These are phyloP conservation scores for Drosophila setosimentum DNA, from an alignment of 2,888 invertebrate genomes.

Conservation along the genomic window DNA sequence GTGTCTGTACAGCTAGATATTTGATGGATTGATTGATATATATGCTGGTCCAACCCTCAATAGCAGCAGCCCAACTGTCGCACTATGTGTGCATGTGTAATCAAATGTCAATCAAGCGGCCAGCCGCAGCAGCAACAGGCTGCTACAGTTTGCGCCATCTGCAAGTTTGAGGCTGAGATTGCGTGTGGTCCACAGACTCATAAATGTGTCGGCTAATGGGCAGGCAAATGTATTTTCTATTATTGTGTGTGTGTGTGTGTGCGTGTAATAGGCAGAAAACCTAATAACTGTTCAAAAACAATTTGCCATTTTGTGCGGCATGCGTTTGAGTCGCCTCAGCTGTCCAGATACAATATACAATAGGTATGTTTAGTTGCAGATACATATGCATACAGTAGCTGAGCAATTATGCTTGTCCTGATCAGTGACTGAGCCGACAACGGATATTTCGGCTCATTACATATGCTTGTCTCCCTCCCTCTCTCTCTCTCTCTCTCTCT, in stretches of 20 bases:
- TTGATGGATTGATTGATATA: constrained; percentile 67
- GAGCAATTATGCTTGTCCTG: constrained; percentile 16
- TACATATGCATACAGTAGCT: constrained; percentile 4
- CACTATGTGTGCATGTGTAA: constrained; percentile 2
- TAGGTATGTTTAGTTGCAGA: background rate
- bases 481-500: background rate
- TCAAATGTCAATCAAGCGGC: constrained; percentile 15
- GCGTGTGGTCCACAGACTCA: constrained; percentile 40
- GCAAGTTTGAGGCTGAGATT: constrained; percentile 12
- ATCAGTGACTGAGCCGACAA: constrained; percentile 17
- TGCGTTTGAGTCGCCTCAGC: constrained; percentile 9
- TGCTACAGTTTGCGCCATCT: constrained; percentile 43
- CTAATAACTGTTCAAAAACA: constrained; percentile 67
- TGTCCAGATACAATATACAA: background rate
- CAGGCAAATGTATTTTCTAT: constrained; percentile 29
- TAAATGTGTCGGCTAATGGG: constrained; percentile 49
- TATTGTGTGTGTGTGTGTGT: constrained; percentile 5
- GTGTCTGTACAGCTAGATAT: constrained; percentile 27
- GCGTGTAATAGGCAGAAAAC: constrained; percentile 39
- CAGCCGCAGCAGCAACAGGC: constrained; percentile 44
- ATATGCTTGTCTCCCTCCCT: background rate
- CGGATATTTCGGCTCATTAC: constrained; percentile 19
- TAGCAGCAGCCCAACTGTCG: constrained; percentile 35
- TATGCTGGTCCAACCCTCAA: constrained; percentile 27
- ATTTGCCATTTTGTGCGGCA: constrained; percentile 43